A percentile compares a stretch with the other conserved stretches of the same genome.
Conservation (phyloP, 2,888 invertebrate genomes). For the Lysandra bellargus region DNA sequence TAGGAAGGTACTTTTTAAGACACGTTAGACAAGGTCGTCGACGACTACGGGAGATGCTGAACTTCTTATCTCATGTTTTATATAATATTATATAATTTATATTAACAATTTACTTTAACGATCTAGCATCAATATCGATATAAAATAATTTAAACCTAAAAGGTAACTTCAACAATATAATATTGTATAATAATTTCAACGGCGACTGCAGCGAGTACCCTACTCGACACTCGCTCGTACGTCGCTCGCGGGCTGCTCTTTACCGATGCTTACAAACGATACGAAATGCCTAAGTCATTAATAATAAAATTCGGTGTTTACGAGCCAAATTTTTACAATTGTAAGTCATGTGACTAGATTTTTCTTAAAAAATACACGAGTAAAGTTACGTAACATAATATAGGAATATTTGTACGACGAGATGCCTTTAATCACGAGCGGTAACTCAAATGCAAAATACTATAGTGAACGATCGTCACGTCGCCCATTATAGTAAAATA, state of each 20-base stretch:
- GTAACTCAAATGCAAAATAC: conserved; percentile 80
- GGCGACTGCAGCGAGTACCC: background rate
- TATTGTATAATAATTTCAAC: conserved; percentile 16
- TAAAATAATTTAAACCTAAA: conserved; percentile 74
- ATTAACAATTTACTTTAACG: conserved; percentile 69
- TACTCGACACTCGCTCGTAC: conserved; percentile 41
- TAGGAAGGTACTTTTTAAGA: conserved; percentile 76
- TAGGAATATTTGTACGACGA: conserved; percentile 80
- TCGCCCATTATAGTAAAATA: conserved; percentile 67
- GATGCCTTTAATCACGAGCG: conserved; percentile 80
- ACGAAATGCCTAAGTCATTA: conserved; percentile 60
- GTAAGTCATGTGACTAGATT: conserved; percentile 81
- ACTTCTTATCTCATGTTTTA: conserved; percentile 71
- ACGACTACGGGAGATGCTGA: conserved; percentile 61
- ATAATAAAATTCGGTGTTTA: conserved; percentile 68
- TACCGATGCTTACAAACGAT: conserved; percentile 31
- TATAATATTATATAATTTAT: conserved; percentile 52
- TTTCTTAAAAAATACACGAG: conserved; percentile 77
- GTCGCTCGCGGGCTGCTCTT: conserved; percentile 49
- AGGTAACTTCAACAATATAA: conserved; percentile 70
- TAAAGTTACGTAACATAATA: conserved; percentile 67
- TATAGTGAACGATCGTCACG: conserved; percentile 59
- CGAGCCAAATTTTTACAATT: conserved; percentile 73
- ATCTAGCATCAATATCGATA: conserved; percentile 70
- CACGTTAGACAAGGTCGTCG: conserved; percentile 62